Conservation (phyloP, 1,140 invertebrate genomes). For the Cardiocondyla obscurior region DNA sequence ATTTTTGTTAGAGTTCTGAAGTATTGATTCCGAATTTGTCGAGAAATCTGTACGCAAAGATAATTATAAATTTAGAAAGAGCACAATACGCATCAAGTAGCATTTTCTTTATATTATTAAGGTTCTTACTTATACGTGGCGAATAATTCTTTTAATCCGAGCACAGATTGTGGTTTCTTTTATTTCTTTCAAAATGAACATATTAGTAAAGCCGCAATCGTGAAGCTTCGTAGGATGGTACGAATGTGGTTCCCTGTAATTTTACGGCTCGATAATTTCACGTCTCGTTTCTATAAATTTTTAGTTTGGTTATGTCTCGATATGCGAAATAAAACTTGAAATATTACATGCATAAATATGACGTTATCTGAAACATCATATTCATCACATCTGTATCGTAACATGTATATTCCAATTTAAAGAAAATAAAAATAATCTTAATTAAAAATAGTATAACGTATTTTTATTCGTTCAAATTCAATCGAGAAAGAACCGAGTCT, state of each 20-base stretch:
- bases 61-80: neutral
- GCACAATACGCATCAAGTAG: neutral
- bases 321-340: slow-evolving; percentile 2
- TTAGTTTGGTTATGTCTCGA: neutral
- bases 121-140: neutral
- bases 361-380: neutral
- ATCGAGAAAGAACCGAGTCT: neutral
- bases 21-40: neutral
- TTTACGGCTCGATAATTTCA: slow-evolving; percentile 45
- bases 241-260: slow-evolving; percentile 13
- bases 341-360: neutral
- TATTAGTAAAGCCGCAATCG: neutral
- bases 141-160: neutral
- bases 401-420: neutral
- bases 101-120: neutral
- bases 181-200: neutral
- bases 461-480: neutral
- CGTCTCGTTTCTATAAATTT: slow-evolving; percentile 15
- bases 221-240: neutral
- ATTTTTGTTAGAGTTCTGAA: neutral
- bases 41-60: neutral
- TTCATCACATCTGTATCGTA: neutral
- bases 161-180: neutral
- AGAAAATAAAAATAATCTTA: neutral
- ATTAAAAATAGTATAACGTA: neutral